Base-by-base conservation (phyloP, 2,113 vertebrate genomes). In the Aegotheles bennettii region DNA sequence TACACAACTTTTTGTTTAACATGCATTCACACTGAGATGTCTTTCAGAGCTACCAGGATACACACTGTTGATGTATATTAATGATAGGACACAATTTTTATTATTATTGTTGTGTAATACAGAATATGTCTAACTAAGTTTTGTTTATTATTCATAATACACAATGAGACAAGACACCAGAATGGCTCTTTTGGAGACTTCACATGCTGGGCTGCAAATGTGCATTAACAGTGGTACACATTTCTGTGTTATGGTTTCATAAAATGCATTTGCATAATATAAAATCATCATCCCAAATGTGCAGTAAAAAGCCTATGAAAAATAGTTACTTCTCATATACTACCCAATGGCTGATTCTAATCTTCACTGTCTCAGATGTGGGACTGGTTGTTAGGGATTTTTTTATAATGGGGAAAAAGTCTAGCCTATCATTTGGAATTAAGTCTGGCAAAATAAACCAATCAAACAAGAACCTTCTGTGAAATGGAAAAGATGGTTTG, bases 231-330 rank as follows among this genome's bases (percentile, higher is more conserved):
- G 97, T 92, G 96, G 96, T 95, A 97, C 94, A 96, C 96, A 96
- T 97, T 96, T 97, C 96, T 96, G 64, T 95, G 92, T 97, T 98
- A 98, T 82, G 93, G 97, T 97, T 97, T 97, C 97, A 98, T 98
- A 98, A 98, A 98, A 98, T 77, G 57, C 76, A 98, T 98, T 97
- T 98, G 97, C 98, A 98, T 98, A 98, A 98, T 97, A 98, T 92
- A 94, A 98, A 98, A 97, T 97, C 96, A 96, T 97, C 97, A 97
- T 97, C 97, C 96, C 98, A 96, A 96, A 97, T 87, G 98, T 92
- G 90, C 78, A 96, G 73, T 97, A 97, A 98, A 98, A 98, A 87
- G 47, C 95, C 95, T 89, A 97, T 97, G 97, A 98, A 98, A 98
- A 98, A 98, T 97, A 97, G 97, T 97, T 98, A 97, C 95, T 98